Conservation (phyloP, 1,140 invertebrate species). For the Penaeus indicus region DNA sequence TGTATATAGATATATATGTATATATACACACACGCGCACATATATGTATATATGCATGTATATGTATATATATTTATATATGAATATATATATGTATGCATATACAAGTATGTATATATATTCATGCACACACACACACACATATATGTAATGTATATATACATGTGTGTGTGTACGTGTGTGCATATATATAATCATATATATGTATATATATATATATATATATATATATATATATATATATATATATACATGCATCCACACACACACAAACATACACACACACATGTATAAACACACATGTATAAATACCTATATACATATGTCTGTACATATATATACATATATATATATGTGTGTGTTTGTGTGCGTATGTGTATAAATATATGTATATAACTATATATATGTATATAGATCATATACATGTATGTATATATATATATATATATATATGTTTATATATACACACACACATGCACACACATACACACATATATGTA, state of each 20-base stretch:
- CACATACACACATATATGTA: too few species aligned
- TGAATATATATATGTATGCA: too few species aligned
- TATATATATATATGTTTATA: not conserved
- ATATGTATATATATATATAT: conserved; percentile 13
- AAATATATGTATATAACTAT: not conserved
- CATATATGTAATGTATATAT: not conserved
- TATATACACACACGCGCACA: too few species aligned
- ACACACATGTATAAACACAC: not conserved
- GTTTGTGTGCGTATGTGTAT: not conserved
- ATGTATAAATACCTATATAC: conserved; percentile 1
- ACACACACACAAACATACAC: not conserved
- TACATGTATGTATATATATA: conserved; percentile 14
- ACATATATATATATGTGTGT: not conserved
- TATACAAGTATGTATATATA: too few species aligned
- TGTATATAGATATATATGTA: too few species aligned
- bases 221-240: conserved; percentile 2
- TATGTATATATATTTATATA: too few species aligned
- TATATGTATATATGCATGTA: too few species aligned
- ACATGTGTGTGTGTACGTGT: not conserved
- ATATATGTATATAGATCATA: not conserved
- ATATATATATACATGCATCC: not conserved
- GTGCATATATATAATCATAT: not conserved
- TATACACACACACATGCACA: not conserved
- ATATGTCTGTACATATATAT: not conserved
- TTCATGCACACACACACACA: not conserved